These are phyloP conservation scores for Drosophila mimetica DNA, from an alignment of 2,888 invertebrate species.

Conservation along the genomic window DNA sequence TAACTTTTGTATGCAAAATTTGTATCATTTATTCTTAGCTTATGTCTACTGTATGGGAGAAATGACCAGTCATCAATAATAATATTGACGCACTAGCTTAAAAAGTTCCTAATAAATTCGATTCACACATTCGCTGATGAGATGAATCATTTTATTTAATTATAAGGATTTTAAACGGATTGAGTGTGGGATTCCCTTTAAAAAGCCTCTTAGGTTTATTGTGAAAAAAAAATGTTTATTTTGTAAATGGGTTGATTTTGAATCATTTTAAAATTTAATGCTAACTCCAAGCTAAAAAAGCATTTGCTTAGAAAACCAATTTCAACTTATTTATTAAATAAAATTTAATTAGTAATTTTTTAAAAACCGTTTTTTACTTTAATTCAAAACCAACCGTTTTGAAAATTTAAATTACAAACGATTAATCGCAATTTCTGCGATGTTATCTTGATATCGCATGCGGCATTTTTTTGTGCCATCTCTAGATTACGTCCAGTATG, in stretches of 20 bases:
- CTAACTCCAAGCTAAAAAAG: too few species aligned
- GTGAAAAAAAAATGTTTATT: too few species aligned
- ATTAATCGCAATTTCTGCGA: not conserved
- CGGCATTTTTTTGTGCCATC: slow-evolving; percentile 31
- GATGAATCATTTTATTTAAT: slow-evolving; percentile 20
- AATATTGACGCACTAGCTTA: slow-evolving; percentile 22
- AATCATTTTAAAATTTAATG: too few species aligned
- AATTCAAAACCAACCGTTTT: not conserved
- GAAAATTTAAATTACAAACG: not conserved
- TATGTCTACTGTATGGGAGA: not conserved
- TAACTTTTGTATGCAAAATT: not conserved
- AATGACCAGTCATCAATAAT: slow-evolving; percentile 1
- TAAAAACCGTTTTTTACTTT: too few species aligned
- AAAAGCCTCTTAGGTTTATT: too few species aligned
- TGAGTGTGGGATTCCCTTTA: not conserved
- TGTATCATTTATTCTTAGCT: not conserved
- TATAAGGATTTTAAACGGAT: not conserved
- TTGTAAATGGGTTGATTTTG: too few species aligned
- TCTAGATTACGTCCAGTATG: slow-evolving; percentile 8
- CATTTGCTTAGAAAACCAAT: too few species aligned
- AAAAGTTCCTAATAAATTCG: slow-evolving; percentile 12
- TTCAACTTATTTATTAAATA: too few species aligned
- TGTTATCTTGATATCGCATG: not conserved
- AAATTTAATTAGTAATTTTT: too few species aligned
- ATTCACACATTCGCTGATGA: slow-evolving; percentile 2